Evolutionary conservation across 2,888 invertebrate genomes (phyloP).

Genomic region (Metallyticus violacea): DNA sequence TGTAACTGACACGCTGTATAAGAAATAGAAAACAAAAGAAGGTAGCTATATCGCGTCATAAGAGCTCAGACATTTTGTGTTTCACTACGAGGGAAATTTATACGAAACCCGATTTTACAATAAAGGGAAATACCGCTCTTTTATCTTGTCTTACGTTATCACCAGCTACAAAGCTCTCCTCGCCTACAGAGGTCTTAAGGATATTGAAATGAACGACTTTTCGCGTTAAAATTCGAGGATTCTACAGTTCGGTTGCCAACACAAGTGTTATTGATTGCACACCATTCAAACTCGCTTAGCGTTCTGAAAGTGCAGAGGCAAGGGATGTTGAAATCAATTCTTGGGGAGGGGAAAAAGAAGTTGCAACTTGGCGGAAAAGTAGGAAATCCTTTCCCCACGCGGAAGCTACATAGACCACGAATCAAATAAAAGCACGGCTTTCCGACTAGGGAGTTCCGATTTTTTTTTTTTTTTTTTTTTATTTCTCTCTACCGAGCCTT

Average conservation of each 20-base stretch:
- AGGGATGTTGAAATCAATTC: neutral
- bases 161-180: no score
- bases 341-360: neutral
- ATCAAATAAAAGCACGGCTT: neutral
- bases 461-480: no score
- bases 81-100: neutral
- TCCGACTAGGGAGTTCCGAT: no score
- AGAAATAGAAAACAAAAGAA: neutral
- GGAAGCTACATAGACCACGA: neutral
- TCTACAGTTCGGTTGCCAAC: neutral
- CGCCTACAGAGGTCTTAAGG: neutral
- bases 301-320: neutral
- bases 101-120: neutral
- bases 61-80: neutral
- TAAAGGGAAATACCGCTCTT: neutral
- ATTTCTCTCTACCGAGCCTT: neutral
- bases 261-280: neutral
- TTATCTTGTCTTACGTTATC: neutral
- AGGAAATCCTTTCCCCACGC: neutral
- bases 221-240: neutral
- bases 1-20: neutral
- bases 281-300: neutral
- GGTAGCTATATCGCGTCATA: neutral
- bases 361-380: neutral
- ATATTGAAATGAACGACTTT: neutral